Percentiles rank a stretch among this genome's conserved stretches.
Evolutionary conservation across 37 sponge, comb jelly and placozoan genomes (phyloP).

Genomic region (Chondrilla cf. caribensis): DNA sequence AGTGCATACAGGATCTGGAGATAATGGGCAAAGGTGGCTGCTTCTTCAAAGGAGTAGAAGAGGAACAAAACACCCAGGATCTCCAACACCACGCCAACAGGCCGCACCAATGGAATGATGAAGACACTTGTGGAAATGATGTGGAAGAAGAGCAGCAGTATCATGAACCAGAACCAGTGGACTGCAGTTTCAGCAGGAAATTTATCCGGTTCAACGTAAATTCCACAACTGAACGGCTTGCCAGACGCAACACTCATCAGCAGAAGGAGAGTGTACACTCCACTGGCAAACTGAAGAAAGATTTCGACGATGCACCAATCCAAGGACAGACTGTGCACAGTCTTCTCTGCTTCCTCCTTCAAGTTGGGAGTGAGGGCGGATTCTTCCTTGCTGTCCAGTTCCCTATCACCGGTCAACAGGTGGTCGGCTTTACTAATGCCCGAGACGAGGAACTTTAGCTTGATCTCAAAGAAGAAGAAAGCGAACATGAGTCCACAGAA

Average conservation of each 20-base stretch:
- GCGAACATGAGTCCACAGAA: slow-evolving; percentile 21
- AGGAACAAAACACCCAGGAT: background rate
- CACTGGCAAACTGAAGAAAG: background rate
- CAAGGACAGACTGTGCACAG: background rate
- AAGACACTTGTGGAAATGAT: slow-evolving; percentile 8
- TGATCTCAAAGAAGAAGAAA: slow-evolving; percentile 23
- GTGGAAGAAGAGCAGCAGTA: background rate
- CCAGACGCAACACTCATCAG: background rate
- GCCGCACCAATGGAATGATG: slow-evolving; percentile 6
- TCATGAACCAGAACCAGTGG: slow-evolving; percentile 15
- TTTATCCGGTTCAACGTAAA: background rate
- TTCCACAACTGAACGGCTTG: slow-evolving; percentile 11
- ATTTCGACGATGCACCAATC: slow-evolving; percentile 11
- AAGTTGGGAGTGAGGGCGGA: background rate
- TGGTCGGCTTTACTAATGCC: background rate
- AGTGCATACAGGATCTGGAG: slow-evolving; percentile 17
- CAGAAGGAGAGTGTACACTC: background rate
- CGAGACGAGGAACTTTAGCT: background rate
- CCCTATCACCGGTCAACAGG: background rate
- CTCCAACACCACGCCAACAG: slow-evolving; percentile 3
- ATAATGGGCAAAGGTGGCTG: background rate
- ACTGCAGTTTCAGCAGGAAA: background rate
- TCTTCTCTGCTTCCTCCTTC: background rate
- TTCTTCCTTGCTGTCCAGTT: background rate
- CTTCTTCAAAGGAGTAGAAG: background rate